Evolutionary conservation across 1,140 invertebrate genomes (phyloP), one percentile per base, ranked within the genome.

Genomic region (Panagrolaimus sp.): DNA sequence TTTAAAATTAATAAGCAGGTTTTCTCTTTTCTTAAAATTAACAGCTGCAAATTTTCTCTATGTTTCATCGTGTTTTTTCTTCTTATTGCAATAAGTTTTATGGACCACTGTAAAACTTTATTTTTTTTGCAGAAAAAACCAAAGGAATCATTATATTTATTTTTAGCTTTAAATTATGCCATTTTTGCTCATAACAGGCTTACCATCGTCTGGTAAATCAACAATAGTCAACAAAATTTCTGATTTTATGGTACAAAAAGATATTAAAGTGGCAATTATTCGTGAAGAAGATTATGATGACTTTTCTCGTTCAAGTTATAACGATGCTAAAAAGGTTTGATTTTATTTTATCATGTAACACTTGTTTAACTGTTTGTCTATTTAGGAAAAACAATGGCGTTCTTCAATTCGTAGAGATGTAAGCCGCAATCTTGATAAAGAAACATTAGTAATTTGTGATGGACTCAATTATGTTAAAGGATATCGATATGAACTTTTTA

Each of bases 331-430:
- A 57, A 25, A 25, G 51, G 51, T 57, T 25, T 27, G 51, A 25
- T 57, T 57, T 14, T 57, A 20, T 20, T 57, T 25, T 11, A 57
- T 20, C 11, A 57, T 57, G 13, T 27, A n/a, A n/a, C n/a, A n/a
- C n/a, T n/a, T n/a, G n/a, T n/a, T n/a, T n/a, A n/a, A n/a, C n/a
- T 57, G 5, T 23, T 13, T 57, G 20, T 20, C 8, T 25, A 20
- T 57, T 11, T 5, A 57, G 51, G 51, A 57, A 16, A 57, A 57
- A 57, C 51, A 57, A 57, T 57, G 51, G 51, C 51, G 51, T 20
- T 20, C 51, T 11, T 57, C 51, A 11, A 57, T 57, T 20, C 51
- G 51, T 4, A 20, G 51, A 8, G 51, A 57, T 27, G 27, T 27
- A 0, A 27, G 51, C 9, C 51, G 51, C 5, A 14, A 25, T 27